Evolutionary conservation across 2,113 vertebrate genomes (phyloP), one percentile per base, ranked within the genome.

Genomic region (Pomatorhinus ruficollis): DNA sequence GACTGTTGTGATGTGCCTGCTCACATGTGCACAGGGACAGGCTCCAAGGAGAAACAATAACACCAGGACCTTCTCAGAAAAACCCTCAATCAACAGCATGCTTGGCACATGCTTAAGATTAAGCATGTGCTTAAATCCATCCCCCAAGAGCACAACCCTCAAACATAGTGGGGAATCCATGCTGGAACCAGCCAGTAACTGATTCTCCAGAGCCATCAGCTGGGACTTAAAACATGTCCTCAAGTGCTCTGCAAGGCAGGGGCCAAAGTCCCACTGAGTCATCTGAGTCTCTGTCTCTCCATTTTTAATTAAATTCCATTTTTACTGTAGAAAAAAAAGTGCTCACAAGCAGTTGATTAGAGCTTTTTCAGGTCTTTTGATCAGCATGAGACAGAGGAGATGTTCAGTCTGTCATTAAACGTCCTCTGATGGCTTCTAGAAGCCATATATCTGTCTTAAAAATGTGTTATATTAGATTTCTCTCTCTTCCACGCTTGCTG

Each of bases 261-360:
- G 66, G 24, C 66, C 59, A 70, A 95, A 59, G 66, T 89, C 75
- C 82, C 81, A 88, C 66, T 83, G 87, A 95, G 84, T 69, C 93
- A 72, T 45, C 37, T 89, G 72, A 92, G 44, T 3, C 88, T 60
- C 90, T 52, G 30, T 25, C 60, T 65, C 79, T 89, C 71, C 33
- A 45, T 54, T 89, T 91, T 70, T 84, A 86, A 92, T 95, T 86
- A 71, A 84, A 91, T 87, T 72, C 74, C 60, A 64, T 83, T 93
- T 83, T 76, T 93, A 72, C 78, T 74, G 61, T 17, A 72, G 49
- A 68, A 30, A 61, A 90, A 82, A 78, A 88, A 79, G 85, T 25
- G 28, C 37, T 92, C 69, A 49, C 0, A 6, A 92, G 65, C 54
- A 60, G 75, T 18, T 84, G 83, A 90, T 95, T 80, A 80, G 63